Evolutionary conservation across 2,797 vertebrate species (phyloP).

Genomic region (Eulemur albifrons): DNA sequence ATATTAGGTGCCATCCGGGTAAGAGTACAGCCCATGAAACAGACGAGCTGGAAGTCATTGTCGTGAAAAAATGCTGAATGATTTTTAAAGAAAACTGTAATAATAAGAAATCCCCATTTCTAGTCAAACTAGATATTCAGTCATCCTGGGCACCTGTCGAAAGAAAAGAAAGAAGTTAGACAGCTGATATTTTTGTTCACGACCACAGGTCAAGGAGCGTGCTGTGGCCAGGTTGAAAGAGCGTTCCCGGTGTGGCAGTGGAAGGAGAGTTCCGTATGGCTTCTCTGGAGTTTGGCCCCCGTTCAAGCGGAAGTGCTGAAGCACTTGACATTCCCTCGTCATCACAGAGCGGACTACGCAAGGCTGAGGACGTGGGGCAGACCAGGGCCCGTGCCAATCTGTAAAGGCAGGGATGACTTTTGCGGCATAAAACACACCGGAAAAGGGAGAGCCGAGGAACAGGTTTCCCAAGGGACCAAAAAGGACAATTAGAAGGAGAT

Average conservation of each 20-base stretch:
- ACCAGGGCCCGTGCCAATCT: no score
- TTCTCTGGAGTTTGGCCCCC: not conserved
- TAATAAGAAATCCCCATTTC: not conserved
- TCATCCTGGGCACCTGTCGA: not conserved
- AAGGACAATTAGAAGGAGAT: not conserved
- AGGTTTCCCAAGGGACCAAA: not conserved
- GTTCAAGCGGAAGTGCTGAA: not conserved
- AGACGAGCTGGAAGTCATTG: not conserved
- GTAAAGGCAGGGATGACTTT: not conserved
- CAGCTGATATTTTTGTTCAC: not conserved
- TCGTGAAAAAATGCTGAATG: not conserved
- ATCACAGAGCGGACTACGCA: not conserved
- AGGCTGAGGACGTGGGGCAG: not conserved
- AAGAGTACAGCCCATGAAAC: not conserved
- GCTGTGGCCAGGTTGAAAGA: not conserved
- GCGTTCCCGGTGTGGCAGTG: not conserved
- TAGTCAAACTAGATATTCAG: not conserved
- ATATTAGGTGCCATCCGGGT: accelerated
- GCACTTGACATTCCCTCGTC: not conserved
- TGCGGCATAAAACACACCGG: not conserved
- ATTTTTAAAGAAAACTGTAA: not conserved
- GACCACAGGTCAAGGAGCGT: not conserved
- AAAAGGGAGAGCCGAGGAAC: not conserved
- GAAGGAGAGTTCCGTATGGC: not conserved
- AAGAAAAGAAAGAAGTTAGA: not conserved